A percentile compares a stretch with the other conserved stretches of the same genome.
These are phyloP conservation scores for Cotesia chilonis DNA, from an alignment of 1,140 invertebrate species.

Conservation along the genomic window DNA sequence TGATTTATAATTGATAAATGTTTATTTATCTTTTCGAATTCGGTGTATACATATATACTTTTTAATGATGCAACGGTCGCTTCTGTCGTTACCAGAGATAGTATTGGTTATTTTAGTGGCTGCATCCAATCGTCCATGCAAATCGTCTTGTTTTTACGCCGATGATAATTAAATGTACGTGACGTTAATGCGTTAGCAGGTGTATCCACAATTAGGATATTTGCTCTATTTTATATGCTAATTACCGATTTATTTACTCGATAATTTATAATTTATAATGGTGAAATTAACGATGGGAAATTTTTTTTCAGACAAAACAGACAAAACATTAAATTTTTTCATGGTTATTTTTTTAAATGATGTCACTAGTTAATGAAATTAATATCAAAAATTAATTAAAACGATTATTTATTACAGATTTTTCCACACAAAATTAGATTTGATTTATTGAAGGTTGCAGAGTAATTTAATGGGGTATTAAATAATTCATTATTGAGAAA, in stretches of 20 bases:
- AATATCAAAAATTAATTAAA: no score
- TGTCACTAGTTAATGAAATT: no score
- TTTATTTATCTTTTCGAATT: background rate
- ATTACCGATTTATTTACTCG: background rate
- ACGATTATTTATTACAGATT: no score
- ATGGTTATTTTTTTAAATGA: no score
- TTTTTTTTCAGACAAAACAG: no score
- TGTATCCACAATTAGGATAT: conserved; percentile 31
- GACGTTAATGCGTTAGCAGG: conserved; percentile 37
- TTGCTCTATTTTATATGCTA: conserved; percentile 3
- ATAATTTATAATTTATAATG: no score
- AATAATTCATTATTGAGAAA: no score
- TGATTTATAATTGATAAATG: no score
- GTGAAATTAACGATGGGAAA: no score
- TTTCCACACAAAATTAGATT: background rate
- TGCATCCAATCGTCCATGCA: conserved; percentile 47
- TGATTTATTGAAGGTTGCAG: background rate
- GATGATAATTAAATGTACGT: conserved; percentile 50
- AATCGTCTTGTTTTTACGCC: conserved; percentile 43
- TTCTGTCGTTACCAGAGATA: conserved; percentile 32
- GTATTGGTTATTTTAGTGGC: conserved; percentile 45
- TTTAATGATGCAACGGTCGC: conserved; percentile 38
- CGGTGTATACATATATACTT: conserved; percentile 41
- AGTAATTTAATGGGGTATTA: no score
- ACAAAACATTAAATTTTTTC: no score